Evolutionary conservation across 1,140 invertebrate species (phyloP).

Genomic region (Vanessa atalanta): DNA sequence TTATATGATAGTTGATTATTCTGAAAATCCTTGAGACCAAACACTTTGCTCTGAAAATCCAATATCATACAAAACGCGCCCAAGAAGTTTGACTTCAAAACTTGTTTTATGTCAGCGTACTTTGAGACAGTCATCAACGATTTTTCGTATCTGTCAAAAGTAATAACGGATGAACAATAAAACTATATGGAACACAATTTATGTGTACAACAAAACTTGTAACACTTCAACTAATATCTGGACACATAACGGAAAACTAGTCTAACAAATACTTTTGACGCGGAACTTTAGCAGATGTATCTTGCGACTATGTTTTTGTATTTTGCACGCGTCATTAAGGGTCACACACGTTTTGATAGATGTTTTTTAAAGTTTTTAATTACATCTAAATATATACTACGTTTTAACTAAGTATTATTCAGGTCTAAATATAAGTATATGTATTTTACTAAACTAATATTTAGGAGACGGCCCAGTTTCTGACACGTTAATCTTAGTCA

Average conservation of each 20-base stretch:
- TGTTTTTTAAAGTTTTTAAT: too few relatives aligned
- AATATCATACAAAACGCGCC: too few relatives aligned
- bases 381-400: too few relatives aligned
- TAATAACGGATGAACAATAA: slow-evolving; percentile 30
- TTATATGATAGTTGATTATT: too few relatives aligned
- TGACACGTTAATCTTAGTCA: too few relatives aligned
- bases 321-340: not conserved
- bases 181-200: slow-evolving; percentile 36
- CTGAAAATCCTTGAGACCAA: too few relatives aligned
- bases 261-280: slow-evolving; percentile 8
- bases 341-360: too few relatives aligned
- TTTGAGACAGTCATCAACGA: slow-evolving; percentile 4
- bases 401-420: too few relatives aligned
- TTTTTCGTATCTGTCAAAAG: slow-evolving; percentile 28
- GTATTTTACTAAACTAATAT: too few relatives aligned
- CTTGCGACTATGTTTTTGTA: not conserved
- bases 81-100: not conserved
- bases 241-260: slow-evolving; percentile 34
- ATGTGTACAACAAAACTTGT: slow-evolving; percentile 32
- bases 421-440: too few relatives aligned
- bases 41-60: too few relatives aligned
- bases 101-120: not conserved
- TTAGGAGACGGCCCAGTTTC: too few relatives aligned
- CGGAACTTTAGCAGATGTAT: not conserved
- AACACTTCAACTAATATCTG: slow-evolving; percentile 37